Evolutionary conservation across 2,888 invertebrate genomes (phyloP).

Genomic region (Oegoconia quadripuncta): DNA sequence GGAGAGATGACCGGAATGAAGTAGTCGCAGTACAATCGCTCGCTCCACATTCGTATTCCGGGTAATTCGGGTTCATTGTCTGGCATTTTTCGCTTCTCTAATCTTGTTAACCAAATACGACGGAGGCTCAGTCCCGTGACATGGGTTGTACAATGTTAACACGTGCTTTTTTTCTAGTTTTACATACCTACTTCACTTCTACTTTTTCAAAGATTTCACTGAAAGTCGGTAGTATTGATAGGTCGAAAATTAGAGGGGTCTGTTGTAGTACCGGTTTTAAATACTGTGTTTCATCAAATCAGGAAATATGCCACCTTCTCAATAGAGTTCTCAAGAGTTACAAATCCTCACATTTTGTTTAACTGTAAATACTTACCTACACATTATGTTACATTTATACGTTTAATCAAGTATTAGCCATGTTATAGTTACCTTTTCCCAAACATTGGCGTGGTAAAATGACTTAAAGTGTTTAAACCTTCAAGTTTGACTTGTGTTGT

Average conservation of each 20-base stretch:
- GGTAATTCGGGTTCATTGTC: conserved; percentile 61
- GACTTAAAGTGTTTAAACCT: background rate
- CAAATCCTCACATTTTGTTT: conserved; percentile 8
- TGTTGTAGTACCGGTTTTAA: too few species aligned
- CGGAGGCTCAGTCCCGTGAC: conserved; percentile 44
- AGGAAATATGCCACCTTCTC: background rate
- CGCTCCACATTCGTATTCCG: conserved; percentile 36
- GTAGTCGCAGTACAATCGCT: conserved; percentile 18
- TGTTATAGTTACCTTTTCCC: too few species aligned
- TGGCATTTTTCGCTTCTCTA: conserved; percentile 60
- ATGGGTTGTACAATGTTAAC: conserved; percentile 49
- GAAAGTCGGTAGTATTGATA: background rate
- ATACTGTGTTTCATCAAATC: too few species aligned
- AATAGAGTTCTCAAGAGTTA: background rate
- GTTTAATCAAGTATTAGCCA: too few species aligned
- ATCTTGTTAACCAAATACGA: conserved; percentile 70
- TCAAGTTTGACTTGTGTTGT: conserved; percentile 6
- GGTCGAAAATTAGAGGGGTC: too few species aligned
- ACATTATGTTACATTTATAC: too few species aligned
- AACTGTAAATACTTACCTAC: conserved; percentile 2
- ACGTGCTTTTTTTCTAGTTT: conserved; percentile 29
- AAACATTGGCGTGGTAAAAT: background rate
- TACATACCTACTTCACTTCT: background rate
- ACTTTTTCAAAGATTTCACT: background rate
- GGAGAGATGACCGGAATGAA: conserved; percentile 7